Percentiles rank a stretch among this genome's conserved stretches.
These are phyloP conservation scores for Andinoacara biseriatus DNA, from an alignment of 2,113 vertebrate genomes.

Conservation along the genomic window DNA sequence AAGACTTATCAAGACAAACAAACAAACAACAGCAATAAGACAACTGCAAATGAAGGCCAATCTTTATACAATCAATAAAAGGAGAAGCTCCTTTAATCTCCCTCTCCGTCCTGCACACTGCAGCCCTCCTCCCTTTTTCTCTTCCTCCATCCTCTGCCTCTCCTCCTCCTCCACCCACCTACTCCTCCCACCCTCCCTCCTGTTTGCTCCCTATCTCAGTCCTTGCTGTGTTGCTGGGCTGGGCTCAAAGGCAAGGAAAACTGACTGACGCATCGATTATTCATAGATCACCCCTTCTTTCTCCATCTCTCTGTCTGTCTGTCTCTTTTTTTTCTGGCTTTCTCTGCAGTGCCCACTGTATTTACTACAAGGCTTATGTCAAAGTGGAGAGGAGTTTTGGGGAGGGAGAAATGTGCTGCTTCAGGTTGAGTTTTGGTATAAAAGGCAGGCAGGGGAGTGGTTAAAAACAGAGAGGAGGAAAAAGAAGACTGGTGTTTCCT, in stretches of 20 bases:
- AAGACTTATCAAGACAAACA: slow-evolving; percentile 76
- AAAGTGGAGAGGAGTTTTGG: slow-evolving; percentile 19
- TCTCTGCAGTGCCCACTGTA: slow-evolving; percentile 41
- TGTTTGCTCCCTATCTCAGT: slow-evolving; percentile 59
- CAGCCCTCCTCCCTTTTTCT: slow-evolving; percentile 64
- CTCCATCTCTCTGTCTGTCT: slow-evolving; percentile 9
- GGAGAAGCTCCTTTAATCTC: slow-evolving; percentile 76
- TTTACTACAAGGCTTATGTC: slow-evolving; percentile 43
- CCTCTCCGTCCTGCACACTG: slow-evolving; percentile 57
- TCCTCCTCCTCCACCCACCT: slow-evolving; percentile 46
- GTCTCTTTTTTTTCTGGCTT: slow-evolving; percentile 17
- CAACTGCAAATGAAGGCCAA: slow-evolving; percentile 76
- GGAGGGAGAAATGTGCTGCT: slow-evolving; percentile 26
- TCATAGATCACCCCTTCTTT: slow-evolving; percentile 72
- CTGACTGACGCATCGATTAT: slow-evolving; percentile 76
- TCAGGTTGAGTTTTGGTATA: slow-evolving; percentile 19
- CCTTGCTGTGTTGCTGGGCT: slow-evolving; percentile 65
- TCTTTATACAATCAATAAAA: slow-evolving; percentile 77
- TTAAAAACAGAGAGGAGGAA: background rate
- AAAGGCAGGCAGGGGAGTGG: slow-evolving; percentile 14
- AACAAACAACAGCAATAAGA: slow-evolving; percentile 75
- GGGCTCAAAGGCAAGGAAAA: slow-evolving; percentile 72
- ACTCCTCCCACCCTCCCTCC: slow-evolving; percentile 45
- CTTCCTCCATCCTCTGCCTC: slow-evolving; percentile 38
- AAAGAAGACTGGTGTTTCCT: background rate